phyloP scores from a whole-genome alignment of 2,888 invertebrate species.

The Litoditis marina region DNA sequence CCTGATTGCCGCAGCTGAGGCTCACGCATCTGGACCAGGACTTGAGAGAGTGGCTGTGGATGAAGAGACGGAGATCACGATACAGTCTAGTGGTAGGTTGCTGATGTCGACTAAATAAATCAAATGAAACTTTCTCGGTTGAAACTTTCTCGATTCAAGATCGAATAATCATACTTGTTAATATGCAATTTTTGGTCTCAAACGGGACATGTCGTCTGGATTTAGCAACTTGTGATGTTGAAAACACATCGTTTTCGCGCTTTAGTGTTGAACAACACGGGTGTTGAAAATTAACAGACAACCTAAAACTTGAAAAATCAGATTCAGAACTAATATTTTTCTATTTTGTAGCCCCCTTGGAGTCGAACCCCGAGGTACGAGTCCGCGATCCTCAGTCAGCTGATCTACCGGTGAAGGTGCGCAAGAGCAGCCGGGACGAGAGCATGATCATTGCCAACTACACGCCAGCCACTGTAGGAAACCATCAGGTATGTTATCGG shows the following conservation, averaged over 20 bases:
- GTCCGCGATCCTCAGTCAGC: constrained; percentile 53
- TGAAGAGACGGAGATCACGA: constrained; percentile 67
- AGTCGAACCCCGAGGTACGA: constrained; percentile 32
- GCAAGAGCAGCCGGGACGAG: constrained; percentile 31
- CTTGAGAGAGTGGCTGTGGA: constrained; percentile 74
- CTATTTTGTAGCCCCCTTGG: constrained; percentile 15
- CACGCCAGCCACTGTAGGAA: constrained; percentile 74
- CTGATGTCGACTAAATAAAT: no score
- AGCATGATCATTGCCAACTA: constrained; percentile 70
- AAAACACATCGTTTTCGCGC: no score
- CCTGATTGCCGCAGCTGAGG: constrained; percentile 73
- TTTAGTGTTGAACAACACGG: no score
- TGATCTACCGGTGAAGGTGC: constrained; percentile 45
- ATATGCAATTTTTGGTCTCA: background rate
- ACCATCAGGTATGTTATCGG: constrained; percentile 38
- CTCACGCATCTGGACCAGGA: constrained; percentile 71
- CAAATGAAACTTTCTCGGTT: background rate
- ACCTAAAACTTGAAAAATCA: no score
- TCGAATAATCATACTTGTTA: background rate
- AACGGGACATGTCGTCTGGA: background rate
- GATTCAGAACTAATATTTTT: background rate
- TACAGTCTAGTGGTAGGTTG: constrained; percentile 38
- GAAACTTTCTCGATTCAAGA: background rate
- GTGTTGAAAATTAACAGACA: no score
- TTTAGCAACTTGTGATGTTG: no score